Percentiles rank a stretch among this genome's conserved stretches.
These are phyloP conservation scores for Lemur catta DNA, from an alignment of 2,797 vertebrate species.

Conservation along the genomic window DNA sequence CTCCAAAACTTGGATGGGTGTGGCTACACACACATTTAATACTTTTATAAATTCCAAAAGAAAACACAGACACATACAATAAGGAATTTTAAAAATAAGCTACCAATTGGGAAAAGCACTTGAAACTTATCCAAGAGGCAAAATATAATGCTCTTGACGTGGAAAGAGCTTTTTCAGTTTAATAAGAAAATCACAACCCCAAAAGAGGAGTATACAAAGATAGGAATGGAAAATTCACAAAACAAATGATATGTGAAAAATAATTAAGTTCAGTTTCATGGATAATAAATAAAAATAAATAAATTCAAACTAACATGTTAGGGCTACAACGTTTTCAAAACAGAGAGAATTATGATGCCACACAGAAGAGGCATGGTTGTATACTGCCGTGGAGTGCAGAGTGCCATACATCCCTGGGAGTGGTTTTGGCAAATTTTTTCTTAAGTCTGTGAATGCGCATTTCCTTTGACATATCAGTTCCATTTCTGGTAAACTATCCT, in stretches of 20 bases:
- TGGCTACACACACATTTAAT: not conserved
- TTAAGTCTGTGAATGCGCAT: not conserved
- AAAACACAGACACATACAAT: not conserved
- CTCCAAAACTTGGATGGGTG: not conserved
- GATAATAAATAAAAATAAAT: not conserved
- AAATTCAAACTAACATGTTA: not conserved
- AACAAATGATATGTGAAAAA: not conserved
- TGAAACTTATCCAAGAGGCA: not conserved
- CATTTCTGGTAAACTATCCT: not conserved
- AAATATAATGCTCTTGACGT: not conserved
- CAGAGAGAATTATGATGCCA: not conserved
- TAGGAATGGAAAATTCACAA: not conserved
- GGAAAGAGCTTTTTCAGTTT: not conserved
- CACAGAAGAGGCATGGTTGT: not conserved
- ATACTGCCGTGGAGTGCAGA: rapidly evolving
- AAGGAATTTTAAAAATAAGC: not conserved
- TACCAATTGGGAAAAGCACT: not conserved
- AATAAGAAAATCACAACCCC: not conserved
- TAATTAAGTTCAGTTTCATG: not conserved
- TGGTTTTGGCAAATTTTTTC: not conserved
- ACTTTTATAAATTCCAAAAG: not conserved
- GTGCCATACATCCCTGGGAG: not conserved
- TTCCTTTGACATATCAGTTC: not conserved
- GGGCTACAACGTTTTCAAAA: not conserved
- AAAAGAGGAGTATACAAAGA: not conserved